phyloP scores from a whole-genome alignment of 92 coral and sea anemone species.

The Heliopora coerulea region DNA sequence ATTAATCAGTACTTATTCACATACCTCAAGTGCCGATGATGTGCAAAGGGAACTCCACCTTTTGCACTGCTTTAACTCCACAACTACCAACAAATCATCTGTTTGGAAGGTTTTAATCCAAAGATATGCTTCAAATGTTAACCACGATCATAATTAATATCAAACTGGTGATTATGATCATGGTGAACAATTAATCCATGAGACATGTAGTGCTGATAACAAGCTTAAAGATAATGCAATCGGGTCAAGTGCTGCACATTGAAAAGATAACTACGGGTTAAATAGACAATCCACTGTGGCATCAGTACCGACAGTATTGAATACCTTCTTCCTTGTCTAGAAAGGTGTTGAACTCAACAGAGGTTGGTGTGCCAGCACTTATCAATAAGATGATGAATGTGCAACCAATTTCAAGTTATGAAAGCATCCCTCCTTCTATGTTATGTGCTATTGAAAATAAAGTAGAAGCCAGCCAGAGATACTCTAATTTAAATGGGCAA shows the following conservation, averaged over 20 bases:
- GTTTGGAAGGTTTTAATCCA: slow-evolving; percentile 13
- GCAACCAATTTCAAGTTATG: not conserved
- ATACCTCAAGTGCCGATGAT: not conserved
- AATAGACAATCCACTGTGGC: slow-evolving; percentile 31
- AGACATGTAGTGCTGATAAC: not conserved
- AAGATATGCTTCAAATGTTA: not conserved
- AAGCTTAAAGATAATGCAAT: not conserved
- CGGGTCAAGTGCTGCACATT: slow-evolving; percentile 5
- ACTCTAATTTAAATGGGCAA: not conserved
- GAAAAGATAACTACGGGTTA: slow-evolving; percentile 29
- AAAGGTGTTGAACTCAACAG: slow-evolving; percentile 36
- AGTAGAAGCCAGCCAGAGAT: slow-evolving; percentile 20
- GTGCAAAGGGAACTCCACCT: slow-evolving; percentile 17
- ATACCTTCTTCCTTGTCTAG: slow-evolving; percentile 18
- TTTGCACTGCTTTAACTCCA: not conserved
- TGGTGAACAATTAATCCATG: not conserved
- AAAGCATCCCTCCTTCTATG: slow-evolving; percentile 10
- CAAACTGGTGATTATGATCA: slow-evolving; percentile 2
- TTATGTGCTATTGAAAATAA: slow-evolving; percentile 17
- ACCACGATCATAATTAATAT: not conserved
- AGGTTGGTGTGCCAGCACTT: slow-evolving; percentile 10
- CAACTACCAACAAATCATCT: slow-evolving; percentile 20
- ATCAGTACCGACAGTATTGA: slow-evolving; percentile 28
- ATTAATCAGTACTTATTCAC: not conserved
- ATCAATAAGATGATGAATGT: slow-evolving; percentile 16